Conservation (phyloP, 2,113 vertebrate genomes). For the Dipodomys spectabilis region DNA sequence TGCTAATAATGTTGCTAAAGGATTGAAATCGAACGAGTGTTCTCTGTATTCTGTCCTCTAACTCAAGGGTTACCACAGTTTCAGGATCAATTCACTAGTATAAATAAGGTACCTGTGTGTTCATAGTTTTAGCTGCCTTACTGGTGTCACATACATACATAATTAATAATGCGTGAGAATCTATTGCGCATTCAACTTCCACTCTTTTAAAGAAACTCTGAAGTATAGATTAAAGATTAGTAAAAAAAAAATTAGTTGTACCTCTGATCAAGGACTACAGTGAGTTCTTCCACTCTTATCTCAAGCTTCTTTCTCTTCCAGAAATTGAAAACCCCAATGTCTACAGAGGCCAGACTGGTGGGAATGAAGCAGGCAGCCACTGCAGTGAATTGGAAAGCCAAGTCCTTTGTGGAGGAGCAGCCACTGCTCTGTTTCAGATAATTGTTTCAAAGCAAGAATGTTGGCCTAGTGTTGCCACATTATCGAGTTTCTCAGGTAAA, state of each 20-base stretch:
- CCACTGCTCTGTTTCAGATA: slow-evolving; percentile 71
- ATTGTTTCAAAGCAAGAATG: slow-evolving; percentile 70
- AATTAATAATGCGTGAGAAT: not conserved
- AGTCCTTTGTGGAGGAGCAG: slow-evolving; percentile 66
- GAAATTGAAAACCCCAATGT: slow-evolving; percentile 73
- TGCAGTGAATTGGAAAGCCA: slow-evolving; percentile 50
- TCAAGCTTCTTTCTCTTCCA: slow-evolving; percentile 74
- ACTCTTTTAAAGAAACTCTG: slow-evolving; percentile 14
- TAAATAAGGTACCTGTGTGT: not conserved
- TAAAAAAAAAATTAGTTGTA: not conserved
- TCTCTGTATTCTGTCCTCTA: not conserved
- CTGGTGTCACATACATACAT: not conserved
- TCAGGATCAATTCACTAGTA: not conserved
- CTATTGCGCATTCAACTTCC: not conserved
- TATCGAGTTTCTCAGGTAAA: slow-evolving; percentile 76
- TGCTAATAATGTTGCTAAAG: not conserved
- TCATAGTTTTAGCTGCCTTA: slow-evolving; percentile 7
- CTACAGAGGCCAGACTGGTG: slow-evolving; percentile 71
- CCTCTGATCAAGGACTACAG: not conserved
- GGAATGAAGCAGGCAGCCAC: slow-evolving; percentile 74
- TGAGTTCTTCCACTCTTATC: slow-evolving; percentile 33
- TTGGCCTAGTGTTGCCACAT: slow-evolving; percentile 71
- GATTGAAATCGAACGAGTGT: not conserved
- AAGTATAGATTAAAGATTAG: not conserved
- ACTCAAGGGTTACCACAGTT: not conserved